Evolutionary conservation across 1,140 invertebrate species (phyloP).

Genomic region (Bombus confusus): DNA sequence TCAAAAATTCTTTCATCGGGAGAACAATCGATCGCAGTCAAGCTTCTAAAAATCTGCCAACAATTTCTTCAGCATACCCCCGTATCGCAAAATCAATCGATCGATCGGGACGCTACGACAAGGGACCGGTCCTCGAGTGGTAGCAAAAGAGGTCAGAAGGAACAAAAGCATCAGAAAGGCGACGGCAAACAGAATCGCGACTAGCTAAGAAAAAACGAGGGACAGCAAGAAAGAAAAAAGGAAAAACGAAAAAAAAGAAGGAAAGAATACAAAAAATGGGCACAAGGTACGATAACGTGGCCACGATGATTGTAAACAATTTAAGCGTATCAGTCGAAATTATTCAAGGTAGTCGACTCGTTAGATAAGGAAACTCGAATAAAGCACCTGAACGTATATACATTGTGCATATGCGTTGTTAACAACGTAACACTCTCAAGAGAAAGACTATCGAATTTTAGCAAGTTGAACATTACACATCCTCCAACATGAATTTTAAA

Average conservation of each 20-base stretch:
- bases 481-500: background rate
- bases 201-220: background rate
- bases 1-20: no score
- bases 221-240: no score
- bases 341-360: slow-evolving; percentile 8
- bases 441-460: background rate
- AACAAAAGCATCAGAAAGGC: background rate
- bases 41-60: background rate
- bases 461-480: background rate
- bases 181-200: background rate
- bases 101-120: background rate
- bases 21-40: no score
- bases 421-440: background rate
- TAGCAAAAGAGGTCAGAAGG: background rate
- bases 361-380: slow-evolving; percentile 34
- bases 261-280: background rate
- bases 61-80: background rate
- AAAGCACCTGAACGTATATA: background rate
- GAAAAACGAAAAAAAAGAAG: background rate
- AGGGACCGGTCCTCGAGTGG: background rate
- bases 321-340: slow-evolving; percentile 21
- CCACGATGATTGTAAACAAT: slow-evolving; percentile 7
- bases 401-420: background rate
- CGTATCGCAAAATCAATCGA: background rate
- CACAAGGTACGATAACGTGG: slow-evolving; percentile 7